Conservation (phyloP, 2,888 invertebrate species). For the Clostera curtula region DNA sequence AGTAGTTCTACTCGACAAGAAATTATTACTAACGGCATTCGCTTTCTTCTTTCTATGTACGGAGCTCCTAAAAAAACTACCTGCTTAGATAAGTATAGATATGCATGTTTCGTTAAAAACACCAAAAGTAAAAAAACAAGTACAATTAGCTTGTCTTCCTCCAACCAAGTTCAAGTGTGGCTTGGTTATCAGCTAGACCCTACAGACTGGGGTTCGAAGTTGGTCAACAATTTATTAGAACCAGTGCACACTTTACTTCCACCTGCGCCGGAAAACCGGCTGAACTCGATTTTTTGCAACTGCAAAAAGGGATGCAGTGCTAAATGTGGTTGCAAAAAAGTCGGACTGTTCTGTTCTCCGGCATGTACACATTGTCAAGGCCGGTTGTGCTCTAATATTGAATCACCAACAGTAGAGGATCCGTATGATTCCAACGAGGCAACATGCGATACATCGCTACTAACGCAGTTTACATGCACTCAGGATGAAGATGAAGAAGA, state of each 20-base stretch:
- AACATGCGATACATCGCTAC: conserved; percentile 3
- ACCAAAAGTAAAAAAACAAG: conserved; percentile 2
- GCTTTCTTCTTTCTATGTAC: conserved; percentile 2
- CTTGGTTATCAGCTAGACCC: conserved; percentile 6
- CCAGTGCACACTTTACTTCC: conserved; percentile 12
- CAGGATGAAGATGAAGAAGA: conserved; percentile 1
- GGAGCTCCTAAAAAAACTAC: neutral
- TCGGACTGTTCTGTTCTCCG: conserved; percentile 16
- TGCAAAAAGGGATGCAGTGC: conserved; percentile 15
- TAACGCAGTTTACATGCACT: neutral
- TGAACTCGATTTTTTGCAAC: conserved; percentile 18
- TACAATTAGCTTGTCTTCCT: conserved; percentile 6
- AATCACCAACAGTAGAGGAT: conserved; percentile 12
- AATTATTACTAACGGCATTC: conserved; percentile 1
- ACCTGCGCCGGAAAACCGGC: conserved; percentile 16
- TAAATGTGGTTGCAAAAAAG: conserved; percentile 16
- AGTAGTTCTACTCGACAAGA: neutral
- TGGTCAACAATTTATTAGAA: conserved; percentile 9
- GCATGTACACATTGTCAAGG: conserved; percentile 17
- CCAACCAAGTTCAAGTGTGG: conserved; percentile 13
- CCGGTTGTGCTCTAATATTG: conserved; percentile 8
- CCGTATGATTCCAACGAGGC: conserved; percentile 7
- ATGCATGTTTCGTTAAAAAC: neutral
- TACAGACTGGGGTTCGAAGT: conserved; percentile 8
- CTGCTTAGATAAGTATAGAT: neutral